Percentiles rank a stretch among this genome's conserved stretches.
Conservation (phyloP, 2,113 vertebrate genomes). For the Bujurquina vittata region DNA sequence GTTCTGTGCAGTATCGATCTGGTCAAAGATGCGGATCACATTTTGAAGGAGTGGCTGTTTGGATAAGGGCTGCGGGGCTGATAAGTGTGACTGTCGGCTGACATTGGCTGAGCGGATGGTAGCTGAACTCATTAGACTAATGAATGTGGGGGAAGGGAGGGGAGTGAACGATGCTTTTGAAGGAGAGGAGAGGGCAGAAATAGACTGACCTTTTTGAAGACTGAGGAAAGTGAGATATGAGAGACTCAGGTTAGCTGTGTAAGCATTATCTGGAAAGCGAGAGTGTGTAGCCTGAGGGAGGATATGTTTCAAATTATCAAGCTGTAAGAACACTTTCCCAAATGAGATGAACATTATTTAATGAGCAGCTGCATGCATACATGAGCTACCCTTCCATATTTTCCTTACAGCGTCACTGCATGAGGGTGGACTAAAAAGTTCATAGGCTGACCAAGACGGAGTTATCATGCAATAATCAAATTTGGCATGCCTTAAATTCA, state of each 20-base stretch:
- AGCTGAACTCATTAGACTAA: conserved; percentile 76
- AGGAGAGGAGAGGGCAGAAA: conserved; percentile 47
- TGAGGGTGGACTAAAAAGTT: too few relatives aligned
- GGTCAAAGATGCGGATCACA: conserved; percentile 58
- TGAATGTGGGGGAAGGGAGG: conserved; percentile 48
- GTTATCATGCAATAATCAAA: too few relatives aligned
- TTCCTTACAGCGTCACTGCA: not conserved
- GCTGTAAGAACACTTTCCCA: conserved; percentile 16
- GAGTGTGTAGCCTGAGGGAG: conserved; percentile 10
- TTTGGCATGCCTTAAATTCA: too few relatives aligned
- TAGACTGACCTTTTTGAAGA: conserved; percentile 66
- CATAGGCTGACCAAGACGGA: too few relatives aligned
- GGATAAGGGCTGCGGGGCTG: conserved; percentile 37
- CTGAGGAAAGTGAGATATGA: conserved; percentile 56
- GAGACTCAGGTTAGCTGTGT: conserved; percentile 52
- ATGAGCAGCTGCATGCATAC: not conserved
- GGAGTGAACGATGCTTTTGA: conserved; percentile 21
- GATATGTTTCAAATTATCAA: conserved; percentile 37
- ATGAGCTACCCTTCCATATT: not conserved
- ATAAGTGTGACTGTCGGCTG: conserved; percentile 68
- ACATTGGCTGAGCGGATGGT: conserved; percentile 52
- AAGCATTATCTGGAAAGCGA: conserved; percentile 47
- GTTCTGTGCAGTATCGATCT: conserved; percentile 45
- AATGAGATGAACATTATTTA: conserved; percentile 1
- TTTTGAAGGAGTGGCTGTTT: conserved; percentile 60